Base-by-base conservation (phyloP, 2,888 invertebrate genomes). In the Allophyes oxyacanthae region DNA sequence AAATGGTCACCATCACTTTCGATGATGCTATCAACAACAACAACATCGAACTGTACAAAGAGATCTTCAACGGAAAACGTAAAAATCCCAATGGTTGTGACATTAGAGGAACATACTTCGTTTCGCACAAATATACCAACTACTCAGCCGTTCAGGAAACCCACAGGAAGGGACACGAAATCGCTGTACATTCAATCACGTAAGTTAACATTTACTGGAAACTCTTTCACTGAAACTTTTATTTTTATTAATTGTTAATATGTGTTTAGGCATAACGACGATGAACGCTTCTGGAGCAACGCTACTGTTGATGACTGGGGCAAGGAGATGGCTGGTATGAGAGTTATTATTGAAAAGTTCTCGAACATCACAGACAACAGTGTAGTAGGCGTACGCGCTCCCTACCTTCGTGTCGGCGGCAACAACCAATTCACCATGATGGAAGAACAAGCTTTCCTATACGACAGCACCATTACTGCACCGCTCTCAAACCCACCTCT, bases 371-470 rank as follows among this genome's bases (percentile, higher is more conserved):
- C 98, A 0, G 98, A 98, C 86, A 98, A 98, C 92, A 97, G 97
- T 72, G 97, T 98, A 13, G 98, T 98, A 3, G 98, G 98, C 38
- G 97, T 98, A 5, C 96, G 98, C 55, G 98, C 98, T 5, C 98
- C 98, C 0, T 98, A 98, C 85, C 94, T 98, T 57, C 95, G 98
- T 49, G 98, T 98, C 6, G 99, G 99, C 62, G 99, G 99, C 44
- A 98, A 99, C 95, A 98, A 98, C 88, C 98, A 98, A 91, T 99
- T 99, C 93, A 97, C 98, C 78, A 99, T 99, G 98, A 98, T 99
- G 98, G 97, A 98, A 89, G 98, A 98, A 88, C 97, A 98, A 87
- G 98, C 98, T 9, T 99, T 99, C 95, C 94, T 98, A 42, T 99
- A 99, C 86, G 99, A 99, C 89, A 98, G 98, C 38, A 98, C 99